phyloP scores from a whole-genome alignment of 1,140 invertebrate genomes.

The Solenopsis invicta region DNA sequence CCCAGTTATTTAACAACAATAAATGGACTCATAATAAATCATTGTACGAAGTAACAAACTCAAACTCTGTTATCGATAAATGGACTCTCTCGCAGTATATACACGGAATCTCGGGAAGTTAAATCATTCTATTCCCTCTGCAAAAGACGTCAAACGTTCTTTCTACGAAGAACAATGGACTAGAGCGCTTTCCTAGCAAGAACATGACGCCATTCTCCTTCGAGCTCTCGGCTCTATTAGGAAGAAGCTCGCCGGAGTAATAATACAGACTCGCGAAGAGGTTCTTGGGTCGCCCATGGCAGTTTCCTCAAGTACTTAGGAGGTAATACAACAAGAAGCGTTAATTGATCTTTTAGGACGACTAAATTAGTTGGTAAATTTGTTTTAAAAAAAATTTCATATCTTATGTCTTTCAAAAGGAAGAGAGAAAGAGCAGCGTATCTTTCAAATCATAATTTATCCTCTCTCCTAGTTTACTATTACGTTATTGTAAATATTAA shows the following conservation, averaged over 20 bases:
- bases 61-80: constrained; percentile 16
- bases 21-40: constrained; percentile 11
- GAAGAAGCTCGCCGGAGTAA: constrained; percentile 53
- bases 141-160: constrained; percentile 53
- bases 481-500: not conserved
- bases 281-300: constrained; percentile 43
- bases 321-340: constrained; percentile 62
- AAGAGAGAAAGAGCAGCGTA: not conserved
- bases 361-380: constrained; percentile 58
- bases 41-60: not conserved
- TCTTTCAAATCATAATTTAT: not conserved
- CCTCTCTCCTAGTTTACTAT: not conserved
- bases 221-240: constrained; percentile 57
- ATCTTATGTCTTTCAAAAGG: not conserved
- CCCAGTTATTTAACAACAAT: constrained; percentile 14
- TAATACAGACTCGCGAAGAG: constrained; percentile 55
- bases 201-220: constrained; percentile 60
- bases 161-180: constrained; percentile 61
- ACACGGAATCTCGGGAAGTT: constrained; percentile 13
- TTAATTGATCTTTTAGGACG: constrained; percentile 60
- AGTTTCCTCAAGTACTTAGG: constrained; percentile 60
- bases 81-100: not conserved
- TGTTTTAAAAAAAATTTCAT: constrained; percentile 45
- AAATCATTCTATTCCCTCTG: constrained; percentile 47
- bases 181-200: constrained; percentile 43